Evolutionary conservation across 1,140 invertebrate genomes (phyloP), one percentile per base, ranked within the genome.

Genomic region (Notospermus geniculatus): DNA sequence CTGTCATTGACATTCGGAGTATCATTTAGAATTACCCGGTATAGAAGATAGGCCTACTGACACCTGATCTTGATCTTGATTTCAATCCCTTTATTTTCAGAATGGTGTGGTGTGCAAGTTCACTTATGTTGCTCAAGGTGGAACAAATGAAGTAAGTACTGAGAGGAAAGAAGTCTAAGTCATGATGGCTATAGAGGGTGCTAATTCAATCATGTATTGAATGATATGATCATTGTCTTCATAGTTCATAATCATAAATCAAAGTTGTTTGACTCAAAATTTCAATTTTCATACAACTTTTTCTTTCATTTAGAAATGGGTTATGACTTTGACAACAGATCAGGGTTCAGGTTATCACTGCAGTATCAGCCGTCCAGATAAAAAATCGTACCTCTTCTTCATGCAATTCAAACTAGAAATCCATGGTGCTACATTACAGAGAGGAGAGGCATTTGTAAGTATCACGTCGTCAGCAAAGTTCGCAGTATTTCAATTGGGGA

Each of bases 61-160:
- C n/a, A n/a, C n/a, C n/a, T n/a, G n/a, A n/a, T 36, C 32, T 15
- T 36, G 15, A 15, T 15, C 32, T 7, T 36, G 15, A 36, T 15
- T 7, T 36, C 32, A 36, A 36, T 36, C 32, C 29, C 60, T 28
- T 56, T 27, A 50, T 45, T 56, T 63, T 32, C 45, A 71, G 70
- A 45, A 60, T 56, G 63, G 57, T n/a, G 55, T 59, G 30, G 59
- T 41, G 17, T 71, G 67, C 58, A 64, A 46, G 28, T 71, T 71
- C 64, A 61, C 67, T 46, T 71, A 69, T 43, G 55, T 64, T 46
- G 60, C 63, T 56, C 65, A 69, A 59, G 70, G 70, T 25, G 70
- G 70, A 9, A 71, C 70, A 29, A 63, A 69, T 41, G 70, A 71
- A 64, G 70, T 71, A 60, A 52, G 29, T 28, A 22, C 29, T 59